Conservation (phyloP, 1,140 invertebrate species). For the Brachionus asplanchnoidis region DNA sequence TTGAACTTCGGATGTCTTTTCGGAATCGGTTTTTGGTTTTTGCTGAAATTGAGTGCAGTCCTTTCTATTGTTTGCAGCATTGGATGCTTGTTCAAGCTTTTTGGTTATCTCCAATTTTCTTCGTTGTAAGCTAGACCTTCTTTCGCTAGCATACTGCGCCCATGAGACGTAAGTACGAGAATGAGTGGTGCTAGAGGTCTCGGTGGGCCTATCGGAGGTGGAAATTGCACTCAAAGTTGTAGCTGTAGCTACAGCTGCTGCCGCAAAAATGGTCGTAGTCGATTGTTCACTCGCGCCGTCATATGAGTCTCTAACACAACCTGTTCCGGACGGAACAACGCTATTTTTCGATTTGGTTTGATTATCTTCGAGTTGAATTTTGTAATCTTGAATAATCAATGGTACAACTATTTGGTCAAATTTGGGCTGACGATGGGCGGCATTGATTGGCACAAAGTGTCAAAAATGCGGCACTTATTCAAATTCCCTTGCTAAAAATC, state of each 20-base stretch:
- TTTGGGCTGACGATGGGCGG: background rate
- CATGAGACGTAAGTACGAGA: constrained; percentile 22
- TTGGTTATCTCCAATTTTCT: constrained; percentile 33
- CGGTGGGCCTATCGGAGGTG: background rate
- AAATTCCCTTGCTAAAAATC: background rate
- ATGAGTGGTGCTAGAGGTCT: background rate
- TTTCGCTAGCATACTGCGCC: constrained; percentile 33
- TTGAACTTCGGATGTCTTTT: background rate
- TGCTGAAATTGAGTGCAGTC: background rate
- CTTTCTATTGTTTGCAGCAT: constrained; percentile 14
- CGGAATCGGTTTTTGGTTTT: background rate
- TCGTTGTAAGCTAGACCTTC: constrained; percentile 32
- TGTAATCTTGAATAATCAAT: background rate
- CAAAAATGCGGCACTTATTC: background rate
- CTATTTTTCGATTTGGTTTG: background rate
- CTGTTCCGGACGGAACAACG: background rate
- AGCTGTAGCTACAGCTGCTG: constrained; percentile 37
- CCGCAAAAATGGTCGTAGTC: constrained; percentile 17
- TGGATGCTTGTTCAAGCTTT: constrained; percentile 17
- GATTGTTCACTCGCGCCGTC: background rate
- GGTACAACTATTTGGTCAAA: background rate
- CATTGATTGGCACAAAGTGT: background rate
- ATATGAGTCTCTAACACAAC: background rate
- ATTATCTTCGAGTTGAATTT: background rate
- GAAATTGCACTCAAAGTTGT: constrained; percentile 21